These are phyloP conservation scores for Drosophila sordidula DNA, from an alignment of 2,888 invertebrate genomes.

Conservation along the genomic window DNA sequence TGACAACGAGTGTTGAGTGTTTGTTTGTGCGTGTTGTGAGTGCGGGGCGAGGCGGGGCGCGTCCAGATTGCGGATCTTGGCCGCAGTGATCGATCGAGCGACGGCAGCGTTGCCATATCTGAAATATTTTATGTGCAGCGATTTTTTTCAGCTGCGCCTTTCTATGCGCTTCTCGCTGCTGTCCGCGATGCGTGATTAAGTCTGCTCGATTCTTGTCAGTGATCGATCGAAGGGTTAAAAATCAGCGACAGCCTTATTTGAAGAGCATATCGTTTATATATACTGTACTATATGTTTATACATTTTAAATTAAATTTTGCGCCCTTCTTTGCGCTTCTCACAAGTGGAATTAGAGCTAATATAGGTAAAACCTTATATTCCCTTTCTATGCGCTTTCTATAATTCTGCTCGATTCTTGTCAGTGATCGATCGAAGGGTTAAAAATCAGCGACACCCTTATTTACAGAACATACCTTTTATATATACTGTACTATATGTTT, in stretches of 20 bases:
- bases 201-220: not conserved
- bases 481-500: not conserved
- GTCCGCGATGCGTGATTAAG: not conserved
- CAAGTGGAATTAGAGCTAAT: no score
- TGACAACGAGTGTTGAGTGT: constrained; percentile 50
- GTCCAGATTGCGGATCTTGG: constrained; percentile 51
- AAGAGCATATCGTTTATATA: no score
- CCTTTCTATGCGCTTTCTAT: constrained; percentile 4
- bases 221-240: not conserved
- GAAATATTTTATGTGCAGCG: constrained; percentile 2
- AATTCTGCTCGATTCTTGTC: not conserved
- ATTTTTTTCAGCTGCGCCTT: constrained; percentile 5
- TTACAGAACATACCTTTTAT: not conserved
- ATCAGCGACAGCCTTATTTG: not conserved
- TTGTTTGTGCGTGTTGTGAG: constrained; percentile 31
- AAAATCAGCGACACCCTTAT: not conserved
- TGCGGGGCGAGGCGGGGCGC: constrained; percentile 24
- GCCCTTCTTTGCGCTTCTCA: no score
- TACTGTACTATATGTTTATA: not conserved
- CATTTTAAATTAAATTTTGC: not conserved
- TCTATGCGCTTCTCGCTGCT: constrained; percentile 6
- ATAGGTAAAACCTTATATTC: no score
- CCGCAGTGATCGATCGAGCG: constrained; percentile 67
- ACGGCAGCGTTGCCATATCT: constrained; percentile 19
- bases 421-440: not conserved